A percentile compares a stretch with the other conserved stretches of the same genome.
These are phyloP conservation scores for Fulica atra DNA, from an alignment of 2,113 vertebrate genomes.

Conservation along the genomic window DNA sequence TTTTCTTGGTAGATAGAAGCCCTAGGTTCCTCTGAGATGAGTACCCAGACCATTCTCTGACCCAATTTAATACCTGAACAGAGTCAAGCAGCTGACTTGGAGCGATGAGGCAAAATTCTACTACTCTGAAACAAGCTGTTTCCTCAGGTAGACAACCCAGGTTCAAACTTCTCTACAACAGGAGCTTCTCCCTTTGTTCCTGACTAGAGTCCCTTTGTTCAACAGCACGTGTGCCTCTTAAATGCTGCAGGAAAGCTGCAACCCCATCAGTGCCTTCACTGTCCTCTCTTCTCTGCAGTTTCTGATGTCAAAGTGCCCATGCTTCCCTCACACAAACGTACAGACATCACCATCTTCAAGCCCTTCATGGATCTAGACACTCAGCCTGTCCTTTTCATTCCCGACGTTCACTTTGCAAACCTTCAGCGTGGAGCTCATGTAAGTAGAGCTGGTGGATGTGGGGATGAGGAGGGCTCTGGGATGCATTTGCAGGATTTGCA, in stretches of 20 bases:
- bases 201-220: not conserved
- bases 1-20: not conserved
- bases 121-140: not conserved
- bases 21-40: not conserved
- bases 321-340: conserved; percentile 88
- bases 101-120: not conserved
- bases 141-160: not conserved
- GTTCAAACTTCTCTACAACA: not conserved
- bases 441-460: conserved; percentile 50
- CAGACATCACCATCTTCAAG: conserved; percentile 93
- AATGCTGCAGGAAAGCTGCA: not conserved
- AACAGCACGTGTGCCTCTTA: not conserved
- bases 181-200: not conserved
- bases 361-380: conserved; percentile 89
- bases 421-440: conserved; percentile 91
- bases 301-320: conserved; percentile 89
- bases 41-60: not conserved
- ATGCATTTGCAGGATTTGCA: not conserved
- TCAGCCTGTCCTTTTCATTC: conserved; percentile 97
- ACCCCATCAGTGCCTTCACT: not conserved
- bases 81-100: not conserved
- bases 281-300: conserved; percentile 65
- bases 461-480: not conserved
- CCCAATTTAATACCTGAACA: not conserved
- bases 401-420: conserved; percentile 91